These are phyloP conservation scores for Menidia beryllina DNA, from an alignment of 2,113 vertebrate genomes.

Conservation along the genomic window DNA sequence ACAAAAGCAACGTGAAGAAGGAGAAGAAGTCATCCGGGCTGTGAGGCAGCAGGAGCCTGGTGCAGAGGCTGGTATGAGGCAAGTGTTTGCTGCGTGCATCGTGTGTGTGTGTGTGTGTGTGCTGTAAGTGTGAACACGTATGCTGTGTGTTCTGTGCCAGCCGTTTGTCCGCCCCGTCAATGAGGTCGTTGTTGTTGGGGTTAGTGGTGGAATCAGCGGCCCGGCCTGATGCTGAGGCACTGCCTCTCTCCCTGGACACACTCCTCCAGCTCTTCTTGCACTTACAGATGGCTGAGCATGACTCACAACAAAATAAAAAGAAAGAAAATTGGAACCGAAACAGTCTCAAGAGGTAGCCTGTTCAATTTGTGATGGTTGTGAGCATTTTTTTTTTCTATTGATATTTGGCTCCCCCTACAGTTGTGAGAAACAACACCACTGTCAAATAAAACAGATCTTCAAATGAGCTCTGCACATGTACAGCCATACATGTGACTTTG, in stretches of 20 bases:
- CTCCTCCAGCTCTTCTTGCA: constrained; percentile 53
- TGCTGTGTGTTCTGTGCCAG: constrained; percentile 59
- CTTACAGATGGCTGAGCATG: constrained; percentile 65
- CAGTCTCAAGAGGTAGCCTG: constrained; percentile 5
- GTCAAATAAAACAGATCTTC: too few relatives aligned
- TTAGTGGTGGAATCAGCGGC: constrained; percentile 62
- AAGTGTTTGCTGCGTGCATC: constrained; percentile 68
- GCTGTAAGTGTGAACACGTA: constrained; percentile 62
- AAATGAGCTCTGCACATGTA: too few relatives aligned
- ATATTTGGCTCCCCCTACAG: too few relatives aligned
- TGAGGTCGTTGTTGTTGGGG: constrained; percentile 61
- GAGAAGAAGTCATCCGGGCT: constrained; percentile 31
- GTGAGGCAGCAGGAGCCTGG: constrained; percentile 69
- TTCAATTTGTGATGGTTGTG: background rate
- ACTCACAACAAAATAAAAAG: constrained; percentile 46
- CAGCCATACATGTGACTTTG: too few relatives aligned
- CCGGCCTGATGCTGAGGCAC: constrained; percentile 56
- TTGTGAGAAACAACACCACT: too few relatives aligned
- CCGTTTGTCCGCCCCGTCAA: constrained; percentile 71
- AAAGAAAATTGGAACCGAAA: constrained; percentile 43
- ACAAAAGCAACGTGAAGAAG: constrained; percentile 20
- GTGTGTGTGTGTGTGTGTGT: constrained; percentile 42
- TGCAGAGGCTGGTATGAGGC: constrained; percentile 83
- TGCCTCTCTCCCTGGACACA: constrained; percentile 30
- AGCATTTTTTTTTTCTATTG: too few relatives aligned